phyloP scores from a whole-genome alignment of 2,888 invertebrate genomes.

The Meganola albula region DNA sequence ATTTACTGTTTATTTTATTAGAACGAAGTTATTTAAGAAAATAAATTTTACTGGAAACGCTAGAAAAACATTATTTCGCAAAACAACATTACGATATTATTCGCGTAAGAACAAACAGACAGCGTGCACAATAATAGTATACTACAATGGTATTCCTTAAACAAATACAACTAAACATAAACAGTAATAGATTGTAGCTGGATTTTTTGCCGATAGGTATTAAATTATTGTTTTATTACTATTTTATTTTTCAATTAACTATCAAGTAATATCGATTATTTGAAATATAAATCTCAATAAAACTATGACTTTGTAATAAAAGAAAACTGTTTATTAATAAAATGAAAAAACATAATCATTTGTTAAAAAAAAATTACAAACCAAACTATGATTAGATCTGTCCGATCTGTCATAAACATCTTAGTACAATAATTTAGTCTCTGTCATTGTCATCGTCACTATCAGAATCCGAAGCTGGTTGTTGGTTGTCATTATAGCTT shows the following conservation, averaged over 20 bases:
- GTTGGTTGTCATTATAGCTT: not conserved
- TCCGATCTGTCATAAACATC: too few relatives aligned
- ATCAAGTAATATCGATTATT: not conserved
- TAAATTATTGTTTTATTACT: not conserved
- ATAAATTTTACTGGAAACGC: constrained; percentile 1
- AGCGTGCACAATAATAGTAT: constrained; percentile 1
- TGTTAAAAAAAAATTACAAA: not conserved
- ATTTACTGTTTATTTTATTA: constrained; percentile 1
- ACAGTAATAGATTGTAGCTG: not conserved
- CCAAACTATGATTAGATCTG: too few relatives aligned
- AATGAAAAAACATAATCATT: not conserved
- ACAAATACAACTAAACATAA: not conserved
- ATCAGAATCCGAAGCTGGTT: not conserved
- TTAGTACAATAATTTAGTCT: not conserved
- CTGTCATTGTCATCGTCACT: not conserved
- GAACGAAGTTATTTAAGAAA: constrained; percentile 1
- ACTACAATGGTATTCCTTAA: not conserved
- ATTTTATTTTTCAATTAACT: not conserved
- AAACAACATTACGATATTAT: constrained; percentile 4
- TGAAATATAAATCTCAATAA: not conserved
- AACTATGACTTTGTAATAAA: not conserved
- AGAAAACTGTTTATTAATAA: not conserved
- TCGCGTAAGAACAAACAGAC: constrained; percentile 1
- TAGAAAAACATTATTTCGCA: constrained; percentile 3
- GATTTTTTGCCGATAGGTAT: not conserved